Conservation (phyloP, 2,888 invertebrate species). For the Flexamia atlantica region DNA sequence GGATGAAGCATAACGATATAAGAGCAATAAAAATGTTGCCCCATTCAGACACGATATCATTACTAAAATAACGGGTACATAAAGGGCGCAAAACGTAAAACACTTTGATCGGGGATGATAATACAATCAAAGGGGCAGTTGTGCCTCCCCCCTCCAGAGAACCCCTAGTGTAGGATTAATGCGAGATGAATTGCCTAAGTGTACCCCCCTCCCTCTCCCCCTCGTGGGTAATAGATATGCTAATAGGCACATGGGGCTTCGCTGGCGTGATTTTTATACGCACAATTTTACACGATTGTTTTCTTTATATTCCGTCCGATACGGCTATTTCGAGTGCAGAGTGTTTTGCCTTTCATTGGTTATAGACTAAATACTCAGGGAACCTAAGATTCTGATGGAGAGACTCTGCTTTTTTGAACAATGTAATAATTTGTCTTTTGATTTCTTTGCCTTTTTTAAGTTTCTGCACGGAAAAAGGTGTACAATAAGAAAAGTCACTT, state of each 20-base stretch:
- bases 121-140: slow-evolving; percentile 34
- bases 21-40: not conserved
- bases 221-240: slow-evolving; percentile 63
- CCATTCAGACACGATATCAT: not conserved
- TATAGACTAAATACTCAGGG: no score
- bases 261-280: slow-evolving; percentile 45
- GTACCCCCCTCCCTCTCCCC: slow-evolving; percentile 36
- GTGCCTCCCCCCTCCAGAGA: not conserved
- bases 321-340: no score
- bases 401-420: no score
- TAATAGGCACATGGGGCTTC: slow-evolving; percentile 74
- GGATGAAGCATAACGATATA: not conserved
- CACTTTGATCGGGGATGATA: slow-evolving; percentile 45
- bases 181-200: slow-evolving; percentile 62
- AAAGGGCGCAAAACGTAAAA: slow-evolving; percentile 20
- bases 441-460: no score
- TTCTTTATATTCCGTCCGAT: no score
- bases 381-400: no score
- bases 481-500: no score
- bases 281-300: slow-evolving; percentile 5
- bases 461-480: no score
- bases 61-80: slow-evolving; percentile 3
- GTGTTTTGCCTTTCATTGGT: no score
- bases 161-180: slow-evolving; percentile 49
- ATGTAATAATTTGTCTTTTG: no score